Percentiles rank a stretch among this genome's conserved stretches.
phyloP scores from a whole-genome alignment of 2,888 invertebrate species.

The Pharmacophagus antenor region DNA sequence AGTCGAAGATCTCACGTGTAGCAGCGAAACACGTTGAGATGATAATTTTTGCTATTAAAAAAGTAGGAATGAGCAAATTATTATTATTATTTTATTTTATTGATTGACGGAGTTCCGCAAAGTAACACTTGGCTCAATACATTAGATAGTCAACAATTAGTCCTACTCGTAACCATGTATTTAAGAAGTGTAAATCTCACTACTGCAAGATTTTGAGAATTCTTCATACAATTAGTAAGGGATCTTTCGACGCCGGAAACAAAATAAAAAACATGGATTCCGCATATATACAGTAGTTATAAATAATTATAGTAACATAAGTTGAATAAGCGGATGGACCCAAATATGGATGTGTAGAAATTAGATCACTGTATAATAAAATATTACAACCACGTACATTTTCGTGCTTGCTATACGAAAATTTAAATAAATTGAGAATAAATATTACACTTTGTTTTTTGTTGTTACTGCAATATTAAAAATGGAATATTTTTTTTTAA shows the following conservation, averaged over 20 bases:
- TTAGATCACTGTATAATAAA: conserved; percentile 2
- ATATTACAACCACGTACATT: conserved; percentile 15
- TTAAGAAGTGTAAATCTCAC: background rate
- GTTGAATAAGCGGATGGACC: conserved; percentile 7
- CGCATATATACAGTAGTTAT: conserved; percentile 23
- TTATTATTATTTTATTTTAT: too few species aligned
- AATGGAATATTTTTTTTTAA: too few species aligned
- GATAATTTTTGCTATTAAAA: too few species aligned
- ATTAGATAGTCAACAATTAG: too few species aligned
- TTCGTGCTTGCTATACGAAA: background rate
- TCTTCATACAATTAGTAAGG: background rate
- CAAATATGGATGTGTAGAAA: conserved; percentile 12
- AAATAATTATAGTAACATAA: conserved; percentile 6
- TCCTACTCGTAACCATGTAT: background rate
- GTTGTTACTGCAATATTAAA: too few species aligned
- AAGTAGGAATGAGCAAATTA: too few species aligned
- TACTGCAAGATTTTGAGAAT: too few species aligned
- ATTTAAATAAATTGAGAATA: background rate
- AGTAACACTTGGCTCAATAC: too few species aligned
- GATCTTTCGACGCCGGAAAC: background rate
- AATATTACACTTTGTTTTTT: background rate
- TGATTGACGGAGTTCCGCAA: too few species aligned
- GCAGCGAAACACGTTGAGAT: too few species aligned
- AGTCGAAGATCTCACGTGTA: too few species aligned
- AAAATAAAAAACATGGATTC: conserved; percentile 2